These are phyloP conservation scores for Falco biarmicus DNA, from an alignment of 2,797 vertebrate genomes.

Conservation along the genomic window DNA sequence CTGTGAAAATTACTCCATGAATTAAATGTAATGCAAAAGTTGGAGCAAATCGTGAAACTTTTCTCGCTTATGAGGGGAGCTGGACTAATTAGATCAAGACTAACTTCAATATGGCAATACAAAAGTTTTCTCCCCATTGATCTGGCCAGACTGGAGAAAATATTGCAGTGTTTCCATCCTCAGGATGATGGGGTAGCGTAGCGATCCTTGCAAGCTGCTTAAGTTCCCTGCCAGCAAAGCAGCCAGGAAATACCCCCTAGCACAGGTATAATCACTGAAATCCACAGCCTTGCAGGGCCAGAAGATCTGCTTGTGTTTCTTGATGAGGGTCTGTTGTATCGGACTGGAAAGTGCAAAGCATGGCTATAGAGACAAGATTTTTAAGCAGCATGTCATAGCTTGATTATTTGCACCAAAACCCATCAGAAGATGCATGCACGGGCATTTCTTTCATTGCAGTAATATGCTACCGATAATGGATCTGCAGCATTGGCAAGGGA, in stretches of 20 bases:
- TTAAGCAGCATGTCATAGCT: background rate
- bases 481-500: background rate
- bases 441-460: background rate
- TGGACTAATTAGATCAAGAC: background rate
- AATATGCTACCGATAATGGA: background rate
- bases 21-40: background rate
- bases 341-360: background rate
- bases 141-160: background rate
- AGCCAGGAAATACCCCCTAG: background rate
- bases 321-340: background rate
- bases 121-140: background rate
- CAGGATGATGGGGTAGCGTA: background rate
- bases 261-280: background rate
- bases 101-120: fast-evolving
- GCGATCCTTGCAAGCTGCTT: background rate
- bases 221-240: background rate
- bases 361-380: background rate
- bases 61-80: background rate
- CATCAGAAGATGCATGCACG: background rate
- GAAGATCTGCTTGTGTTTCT: background rate
- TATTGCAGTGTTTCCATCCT: background rate
- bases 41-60: background rate
- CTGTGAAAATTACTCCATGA: background rate
- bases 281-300: background rate
- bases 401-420: background rate